Evolutionary conservation across 2,888 invertebrate species (phyloP).

Genomic region (Halocaridina rubra): DNA sequence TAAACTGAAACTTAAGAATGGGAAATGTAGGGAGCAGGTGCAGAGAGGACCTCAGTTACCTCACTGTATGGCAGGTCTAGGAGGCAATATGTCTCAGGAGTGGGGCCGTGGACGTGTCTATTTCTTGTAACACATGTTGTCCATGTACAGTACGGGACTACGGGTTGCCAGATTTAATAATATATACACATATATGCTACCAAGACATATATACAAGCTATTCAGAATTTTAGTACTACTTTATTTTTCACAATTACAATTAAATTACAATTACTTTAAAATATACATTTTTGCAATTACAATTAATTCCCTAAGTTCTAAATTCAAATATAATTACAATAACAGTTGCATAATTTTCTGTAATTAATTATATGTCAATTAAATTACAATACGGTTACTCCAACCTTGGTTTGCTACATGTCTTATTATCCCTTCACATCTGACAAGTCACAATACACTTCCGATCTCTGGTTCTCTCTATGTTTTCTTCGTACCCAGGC

Average conservation of each 20-base stretch:
- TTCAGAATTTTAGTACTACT: neutral
- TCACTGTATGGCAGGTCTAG: neutral
- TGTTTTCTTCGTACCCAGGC: too few relatives aligned
- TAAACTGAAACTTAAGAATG: too few relatives aligned
- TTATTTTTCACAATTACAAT: constrained; percentile 13
- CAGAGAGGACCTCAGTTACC: constrained; percentile 4
- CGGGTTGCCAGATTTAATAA: neutral
- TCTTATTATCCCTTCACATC: too few relatives aligned
- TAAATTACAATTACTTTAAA: neutral
- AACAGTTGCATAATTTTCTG: too few relatives aligned
- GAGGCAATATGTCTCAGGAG: constrained; percentile 5
- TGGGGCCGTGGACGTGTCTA: neutral
- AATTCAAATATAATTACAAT: too few relatives aligned
- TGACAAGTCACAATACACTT: too few relatives aligned
- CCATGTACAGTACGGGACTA: neutral
- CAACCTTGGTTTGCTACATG: too few relatives aligned
- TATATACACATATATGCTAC: neutral
- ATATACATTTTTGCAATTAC: too few relatives aligned
- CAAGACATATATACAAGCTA: neutral
- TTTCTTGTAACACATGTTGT: too few relatives aligned
- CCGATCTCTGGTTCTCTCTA: too few relatives aligned
- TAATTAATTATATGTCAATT: too few relatives aligned
- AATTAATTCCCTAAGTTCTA: neutral
- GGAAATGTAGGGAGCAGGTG: neutral
- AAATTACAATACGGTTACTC: too few relatives aligned